Evolutionary conservation across 64 coral and sea anemone species (phyloP), one percentile per base, ranked within the genome.

Genomic region (Porites lutea): DNA sequence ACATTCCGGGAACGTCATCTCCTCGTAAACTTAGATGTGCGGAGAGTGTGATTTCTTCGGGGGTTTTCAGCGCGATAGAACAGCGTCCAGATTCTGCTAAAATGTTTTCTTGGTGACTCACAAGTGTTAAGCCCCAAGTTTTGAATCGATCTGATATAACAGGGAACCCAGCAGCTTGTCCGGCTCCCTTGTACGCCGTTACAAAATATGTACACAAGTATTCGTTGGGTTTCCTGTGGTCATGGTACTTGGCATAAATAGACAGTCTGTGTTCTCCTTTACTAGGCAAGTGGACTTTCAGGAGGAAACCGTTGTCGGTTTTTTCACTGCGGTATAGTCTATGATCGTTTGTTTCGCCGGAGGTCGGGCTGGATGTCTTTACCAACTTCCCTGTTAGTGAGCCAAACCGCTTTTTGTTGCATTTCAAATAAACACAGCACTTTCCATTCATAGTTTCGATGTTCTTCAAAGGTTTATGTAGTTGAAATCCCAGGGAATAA

Each of bases 21-120:
- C 59, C 86, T 8, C 64, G 50, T 59, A 64, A 52, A 16, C 5
- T 67, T 8, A 84, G 63, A 69, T 84, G 81, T 8, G 81, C 81
- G 3, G 81, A 84, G 3, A 84, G 44, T 45, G 49, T 12, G 14
- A 84, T 48, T 7, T 48, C 81, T n/a, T 84, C 69, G 13, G 81
- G 81, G 62, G 67, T 84, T 67, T 68, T 13, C 18, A 84, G 61
- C 19, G 16, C 51, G 9, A 84, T 69, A 16, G 81, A 84, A 67
- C 61, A 52, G 16, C 62, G 81, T 8, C 81, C 81, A 20, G 67
- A 48, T 84, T 84, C 81, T 3, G 81, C 45, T 12, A 70, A 51
- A 70, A 93, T 93, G 61, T 93, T 93, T 62, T 93, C 91, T 20
- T 19, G 13, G 85, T 93, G 71, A 50, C 91, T 93, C 48, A 63